A percentile compares a stretch with the other conserved stretches of the same genome.
phyloP scores from a whole-genome alignment of 2,113 vertebrate genomes.

The Amphilophus citrinellus region DNA sequence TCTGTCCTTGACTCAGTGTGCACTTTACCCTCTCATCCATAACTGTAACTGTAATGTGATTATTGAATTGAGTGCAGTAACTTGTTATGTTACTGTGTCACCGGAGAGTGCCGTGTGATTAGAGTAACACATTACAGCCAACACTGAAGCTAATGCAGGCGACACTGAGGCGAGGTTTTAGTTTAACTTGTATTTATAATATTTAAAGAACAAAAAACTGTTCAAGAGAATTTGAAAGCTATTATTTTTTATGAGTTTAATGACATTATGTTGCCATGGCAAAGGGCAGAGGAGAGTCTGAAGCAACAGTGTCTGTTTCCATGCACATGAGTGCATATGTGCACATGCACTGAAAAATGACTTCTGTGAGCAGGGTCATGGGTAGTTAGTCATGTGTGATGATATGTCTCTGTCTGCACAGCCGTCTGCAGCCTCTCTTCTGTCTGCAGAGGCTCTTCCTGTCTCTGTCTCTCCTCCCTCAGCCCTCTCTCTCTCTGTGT shows the following conservation, averaged over 20 bases:
- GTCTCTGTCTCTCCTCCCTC: neutral
- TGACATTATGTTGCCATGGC: neutral
- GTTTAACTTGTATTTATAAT: neutral
- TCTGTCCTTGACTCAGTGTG: no score
- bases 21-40: neutral
- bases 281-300: neutral
- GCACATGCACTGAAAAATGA: constrained; percentile 10
- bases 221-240: neutral
- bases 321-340: constrained; percentile 18
- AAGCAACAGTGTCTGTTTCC: constrained; percentile 19
- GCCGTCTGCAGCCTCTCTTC: neutral
- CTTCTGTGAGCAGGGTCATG: constrained; percentile 27
- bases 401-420: neutral
- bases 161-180: neutral
- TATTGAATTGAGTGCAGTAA: neutral
- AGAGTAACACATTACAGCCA: no score
- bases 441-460: constrained; percentile 1
- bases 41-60: neutral
- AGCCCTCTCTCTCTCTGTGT: neutral
- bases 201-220: neutral
- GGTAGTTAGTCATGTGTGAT: constrained; percentile 23
- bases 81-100: neutral
- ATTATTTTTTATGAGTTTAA: neutral
- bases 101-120: neutral
- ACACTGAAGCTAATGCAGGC: no score